These are phyloP conservation scores for Trichonephila inaurata DNA, from an alignment of 1,140 invertebrate species.

Conservation along the genomic window DNA sequence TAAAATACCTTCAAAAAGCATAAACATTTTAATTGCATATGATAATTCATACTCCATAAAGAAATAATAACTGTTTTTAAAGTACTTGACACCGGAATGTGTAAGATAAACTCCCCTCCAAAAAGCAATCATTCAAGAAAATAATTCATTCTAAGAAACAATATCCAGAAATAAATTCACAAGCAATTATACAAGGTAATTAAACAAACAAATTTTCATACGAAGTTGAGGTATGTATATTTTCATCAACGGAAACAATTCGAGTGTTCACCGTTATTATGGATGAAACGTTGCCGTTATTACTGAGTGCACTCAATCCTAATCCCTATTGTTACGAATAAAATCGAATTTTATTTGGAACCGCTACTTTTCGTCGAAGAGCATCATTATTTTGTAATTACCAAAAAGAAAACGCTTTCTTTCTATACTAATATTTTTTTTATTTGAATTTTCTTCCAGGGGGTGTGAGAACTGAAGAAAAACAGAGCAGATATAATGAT, in stretches of 20 bases:
- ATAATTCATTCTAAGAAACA: background rate
- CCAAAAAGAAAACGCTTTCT: slow-evolving; percentile 26
- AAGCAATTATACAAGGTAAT: background rate
- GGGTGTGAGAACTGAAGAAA: slow-evolving; percentile 18
- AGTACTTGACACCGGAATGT: too few species aligned
- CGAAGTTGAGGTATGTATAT: background rate
- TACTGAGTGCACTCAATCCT: background rate
- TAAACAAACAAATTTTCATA: background rate
- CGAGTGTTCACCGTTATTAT: background rate
- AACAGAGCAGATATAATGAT: slow-evolving; percentile 52
- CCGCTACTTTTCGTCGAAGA: slow-evolving; percentile 14
- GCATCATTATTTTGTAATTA: slow-evolving; percentile 73
- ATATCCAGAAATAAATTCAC: background rate
- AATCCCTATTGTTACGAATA: slow-evolving; percentile 38
- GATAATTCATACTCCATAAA: too few species aligned
- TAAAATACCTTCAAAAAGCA: too few species aligned
- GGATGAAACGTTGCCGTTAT: background rate
- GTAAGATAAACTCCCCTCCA: background rate
- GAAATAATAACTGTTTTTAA: too few species aligned
- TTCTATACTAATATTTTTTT: slow-evolving; percentile 31
- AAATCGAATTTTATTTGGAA: slow-evolving; percentile 59
- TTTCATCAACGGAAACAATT: background rate
- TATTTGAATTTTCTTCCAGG: background rate
- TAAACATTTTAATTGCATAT: too few species aligned
- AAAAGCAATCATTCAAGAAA: slow-evolving; percentile 11